A percentile compares a stretch with the other conserved stretches of the same genome.
Evolutionary conservation across 2,888 invertebrate species (phyloP).

Genomic region (Ryuthela nishihirai): DNA sequence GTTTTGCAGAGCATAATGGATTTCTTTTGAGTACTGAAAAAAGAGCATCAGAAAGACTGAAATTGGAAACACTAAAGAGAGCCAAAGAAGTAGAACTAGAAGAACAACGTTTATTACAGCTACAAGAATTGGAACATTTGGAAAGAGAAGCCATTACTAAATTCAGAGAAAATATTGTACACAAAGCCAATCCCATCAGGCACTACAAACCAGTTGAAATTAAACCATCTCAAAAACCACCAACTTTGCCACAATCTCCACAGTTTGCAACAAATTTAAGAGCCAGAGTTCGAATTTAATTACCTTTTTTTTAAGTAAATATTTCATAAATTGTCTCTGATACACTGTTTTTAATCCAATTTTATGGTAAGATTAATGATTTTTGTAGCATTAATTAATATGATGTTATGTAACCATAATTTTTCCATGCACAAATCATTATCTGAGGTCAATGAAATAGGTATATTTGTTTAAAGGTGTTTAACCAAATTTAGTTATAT

Average conservation of each 20-base stretch:
- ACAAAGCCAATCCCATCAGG: constrained; percentile 63
- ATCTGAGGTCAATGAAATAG: too few species aligned
- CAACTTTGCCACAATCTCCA: constrained; percentile 15
- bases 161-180: constrained; percentile 58
- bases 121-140: constrained; percentile 8
- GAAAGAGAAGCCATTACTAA: constrained; percentile 10
- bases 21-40: constrained; percentile 56
- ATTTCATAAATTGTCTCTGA: too few species aligned
- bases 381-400: too few species aligned
- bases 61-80: constrained; percentile 58
- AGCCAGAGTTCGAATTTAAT: too few species aligned
- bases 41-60: constrained; percentile 61
- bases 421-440: too few species aligned
- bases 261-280: constrained; percentile 19
- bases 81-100: constrained; percentile 56
- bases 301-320: too few species aligned
- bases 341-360: too few species aligned
- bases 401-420: too few species aligned
- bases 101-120: constrained; percentile 48
- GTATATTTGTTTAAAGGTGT: too few species aligned
- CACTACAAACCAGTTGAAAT: constrained; percentile 56
- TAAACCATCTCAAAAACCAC: constrained; percentile 55
- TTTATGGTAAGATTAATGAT: too few species aligned
- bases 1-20: too few species aligned
- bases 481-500: too few species aligned